Evolutionary conservation across 2,888 invertebrate species (phyloP).

Genomic region (Myopa testacea): DNA sequence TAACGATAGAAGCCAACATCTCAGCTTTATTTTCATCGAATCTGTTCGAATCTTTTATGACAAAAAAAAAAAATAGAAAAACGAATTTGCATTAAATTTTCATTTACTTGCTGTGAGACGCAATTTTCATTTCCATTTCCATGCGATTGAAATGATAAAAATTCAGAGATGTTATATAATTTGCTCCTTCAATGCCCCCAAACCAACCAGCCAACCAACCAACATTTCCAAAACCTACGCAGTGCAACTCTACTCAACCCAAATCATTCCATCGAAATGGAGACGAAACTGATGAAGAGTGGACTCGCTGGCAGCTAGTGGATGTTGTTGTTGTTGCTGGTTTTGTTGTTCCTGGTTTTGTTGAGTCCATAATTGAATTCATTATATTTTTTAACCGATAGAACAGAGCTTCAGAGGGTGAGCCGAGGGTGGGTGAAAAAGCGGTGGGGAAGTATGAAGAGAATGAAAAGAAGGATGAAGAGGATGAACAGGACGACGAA

Average conservation of each 20-base stretch:
- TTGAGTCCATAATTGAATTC: slow-evolving; percentile 26
- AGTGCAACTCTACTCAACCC: not conserved
- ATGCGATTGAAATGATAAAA: slow-evolving; percentile 28
- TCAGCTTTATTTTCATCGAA: no score
- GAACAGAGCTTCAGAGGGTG: no score
- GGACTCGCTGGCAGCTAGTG: not conserved
- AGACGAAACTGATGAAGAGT: no score
- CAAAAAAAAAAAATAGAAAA: not conserved
- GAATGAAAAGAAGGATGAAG: no score
- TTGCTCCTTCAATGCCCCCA: not conserved
- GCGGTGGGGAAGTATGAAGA: no score
- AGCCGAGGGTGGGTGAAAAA: not conserved
- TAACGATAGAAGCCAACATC: no score
- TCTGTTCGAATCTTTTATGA: not conserved
- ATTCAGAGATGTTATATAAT: slow-evolving; percentile 33
- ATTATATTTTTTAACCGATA: slow-evolving; percentile 15
- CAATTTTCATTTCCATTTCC: slow-evolving; percentile 15
- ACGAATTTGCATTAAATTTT: slow-evolving; percentile 29
- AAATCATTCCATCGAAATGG: not conserved
- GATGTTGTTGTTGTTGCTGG: not conserved
- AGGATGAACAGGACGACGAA: no score
- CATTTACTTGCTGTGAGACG: slow-evolving; percentile 24
- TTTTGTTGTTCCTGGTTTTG: not conserved
- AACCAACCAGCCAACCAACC: no score
- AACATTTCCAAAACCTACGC: not conserved